Base-by-base conservation (phyloP, 2,113 vertebrate species). In the Gallinago undulata region DNA sequence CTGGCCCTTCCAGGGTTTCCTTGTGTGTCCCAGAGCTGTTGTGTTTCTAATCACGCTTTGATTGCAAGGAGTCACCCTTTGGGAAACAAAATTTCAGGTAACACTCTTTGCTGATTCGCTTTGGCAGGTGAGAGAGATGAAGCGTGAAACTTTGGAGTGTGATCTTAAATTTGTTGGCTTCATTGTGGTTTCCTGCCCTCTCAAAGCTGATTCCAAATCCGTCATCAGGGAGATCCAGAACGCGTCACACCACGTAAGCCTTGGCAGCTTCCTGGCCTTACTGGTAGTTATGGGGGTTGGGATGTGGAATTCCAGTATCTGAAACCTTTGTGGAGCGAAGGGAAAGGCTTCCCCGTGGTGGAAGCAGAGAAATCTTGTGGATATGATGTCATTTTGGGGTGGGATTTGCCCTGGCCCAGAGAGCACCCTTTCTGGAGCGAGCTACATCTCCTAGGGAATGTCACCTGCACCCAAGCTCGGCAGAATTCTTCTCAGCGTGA, bases 151-250 rank as follows among this genome's bases (percentile, higher is more conserved):
- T 6, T 93, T 99, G 90, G 99, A 99, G 84, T 99, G 99, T 24
- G 97, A 98, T 87, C 98, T 99, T 88, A 98, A 96, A 13, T 99
- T 99, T 15, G 99, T 97, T 0, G 99, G 99, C 8, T 99, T 99
- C 98, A 99, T 99, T 60, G 99, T 99, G 37, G 99, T 99, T 33
- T 99, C 99, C 57, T 99, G 99, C 50, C 99, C 99, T 0, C 98
- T 99, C 43, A 99, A 99, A 96, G 98, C 89, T 2, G 99, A 99
- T 96, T 99, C 99, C 88, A 99, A 99, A 93, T 93, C 98, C 0
- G 99, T 99, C 60, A 99, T 99, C 97, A 98, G 97, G 41, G 99
- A 99, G 96, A 99, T 99, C 95, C 99, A 99, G 94, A 99, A 99
- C 1, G 99, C 99, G 0, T 99, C 99, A 0, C 99, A 99, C 95